Evolutionary conservation across 2,797 vertebrate genomes (phyloP), one percentile per base, ranked within the genome.

Genomic region (Sciurus vulgaris): DNA sequence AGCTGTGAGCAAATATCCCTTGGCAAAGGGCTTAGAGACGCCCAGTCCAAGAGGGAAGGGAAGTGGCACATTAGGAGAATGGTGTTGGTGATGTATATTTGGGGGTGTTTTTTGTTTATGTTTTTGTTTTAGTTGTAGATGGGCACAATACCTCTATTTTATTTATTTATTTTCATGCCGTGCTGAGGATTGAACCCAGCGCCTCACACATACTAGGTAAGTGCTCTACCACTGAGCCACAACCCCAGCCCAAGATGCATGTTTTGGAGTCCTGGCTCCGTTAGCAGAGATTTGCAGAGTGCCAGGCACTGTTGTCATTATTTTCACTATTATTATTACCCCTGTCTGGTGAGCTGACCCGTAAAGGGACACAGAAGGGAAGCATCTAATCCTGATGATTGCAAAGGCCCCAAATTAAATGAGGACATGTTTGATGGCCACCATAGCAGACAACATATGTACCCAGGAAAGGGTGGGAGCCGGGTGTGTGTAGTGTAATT

Each of bases 351-450:
- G 3, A 63, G 67, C 44, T 38, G 61, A 96, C 73, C 67, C 77
- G n/a, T 2, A 51, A 67, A 61, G 35, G 38, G 86, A 51, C 3
- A 22, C 10, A 8, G 54, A 63, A 87, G 59, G 28, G 67, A 70
- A 82, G 14, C 24, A 38, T 28, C 41, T 70, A 44, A 54, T 91
- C 72, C 69, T 51, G 70, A 87, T 35, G 86, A 76, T 47, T 91
- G 2, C 84, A 54, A 51, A 83, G 59, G 63, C 54, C 65, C 63
- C 85, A 38, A 44, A 92, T 88, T 91, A 79, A 78, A 88, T 92
- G 17, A 11, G 65, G 61, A 20, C 10, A 6, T 73, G 74, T 93
- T 41, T 89, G 84, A 86, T 20, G 61, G 63, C 63, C 2, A 0
- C 41, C 8, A 0, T 28, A 69, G 90, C 54, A 61, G 70, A 83